Evolutionary conservation across 2,888 invertebrate genomes (phyloP), one percentile per base, ranked within the genome.

Genomic region (Sinopyrophorus schimmeli): DNA sequence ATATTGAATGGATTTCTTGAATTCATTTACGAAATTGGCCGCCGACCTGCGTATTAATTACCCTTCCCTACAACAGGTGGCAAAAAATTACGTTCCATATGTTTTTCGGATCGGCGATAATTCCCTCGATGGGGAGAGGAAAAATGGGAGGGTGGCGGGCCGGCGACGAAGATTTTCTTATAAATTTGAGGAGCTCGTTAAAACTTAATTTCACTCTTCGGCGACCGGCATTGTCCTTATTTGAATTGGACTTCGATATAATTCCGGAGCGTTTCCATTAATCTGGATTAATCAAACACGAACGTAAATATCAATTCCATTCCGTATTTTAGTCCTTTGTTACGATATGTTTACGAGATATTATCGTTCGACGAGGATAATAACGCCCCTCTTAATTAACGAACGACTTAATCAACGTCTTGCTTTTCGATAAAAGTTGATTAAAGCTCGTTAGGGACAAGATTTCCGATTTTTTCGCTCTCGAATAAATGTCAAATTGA

Each of bases 21-120:
- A 60, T 60, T 58, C 59, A 61, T 62, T 63, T 60, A 55, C 52
- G 56, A 54, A 64, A 62, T 61, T 60, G 62, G 58, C 54, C 55
- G 55, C 50, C 57, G 55, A 41, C 54, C 47, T 51, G 52, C 47
- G 56, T 57, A 58, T 59, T 62, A 60, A 62, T 62, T 62, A 55
- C 55, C 49, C 54, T n/a, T n/a, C n/a, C n/a, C n/a, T n/a, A n/a
- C 57, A 60, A 62, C 60, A 61, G 59, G 60, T 59, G 59, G 58
- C 51, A 43, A 57, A 59, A 55, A 55, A 59, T 57, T 38, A 34
- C 42, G 28, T 34, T 32, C 39, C 39, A 39, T 40, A 27, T 27
- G 24, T 34, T 47, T 40, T 17, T 11, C 18, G 18, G 31, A 14
- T 3, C n/a, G 21, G 20, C 11, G 12, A 15, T 26, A 37, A 15